A percentile compares a stretch with the other conserved stretches of the same genome.
Evolutionary conservation across 2,888 invertebrate genomes (phyloP).

Genomic region (Silvanus unidentatus): DNA sequence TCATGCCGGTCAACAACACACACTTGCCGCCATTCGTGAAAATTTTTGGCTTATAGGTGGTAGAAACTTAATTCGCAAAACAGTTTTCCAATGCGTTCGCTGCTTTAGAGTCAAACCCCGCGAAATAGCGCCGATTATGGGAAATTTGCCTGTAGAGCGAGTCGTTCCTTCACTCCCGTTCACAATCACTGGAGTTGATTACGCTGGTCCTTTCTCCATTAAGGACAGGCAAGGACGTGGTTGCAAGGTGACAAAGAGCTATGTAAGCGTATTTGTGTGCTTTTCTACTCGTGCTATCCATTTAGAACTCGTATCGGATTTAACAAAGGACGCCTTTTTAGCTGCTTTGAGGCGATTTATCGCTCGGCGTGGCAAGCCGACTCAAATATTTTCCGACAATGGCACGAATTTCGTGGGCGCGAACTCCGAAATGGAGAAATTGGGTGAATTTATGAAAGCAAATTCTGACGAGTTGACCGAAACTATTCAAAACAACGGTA

Average conservation of each 20-base stretch:
- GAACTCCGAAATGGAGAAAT: background rate
- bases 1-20: no score
- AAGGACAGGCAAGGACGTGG: background rate
- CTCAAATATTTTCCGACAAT: conserved; percentile 5
- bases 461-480: background rate
- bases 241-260: background rate
- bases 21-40: no score
- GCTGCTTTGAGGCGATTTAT: conserved; percentile 4
- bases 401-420: conserved; percentile 8
- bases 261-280: background rate
- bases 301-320: conserved; percentile 4
- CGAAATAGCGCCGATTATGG: background rate
- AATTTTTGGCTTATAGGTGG: no score
- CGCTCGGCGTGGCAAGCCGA: conserved; percentile 8
- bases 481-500: conserved; percentile 3
- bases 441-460: background rate
- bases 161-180: background rate
- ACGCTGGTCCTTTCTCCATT: background rate
- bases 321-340: conserved; percentile 4
- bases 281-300: conserved; percentile 4
- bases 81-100: background rate
- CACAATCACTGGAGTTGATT: background rate
- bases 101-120: background rate
- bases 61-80: no score
- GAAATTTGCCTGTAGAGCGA: background rate